A percentile compares a stretch with the other conserved stretches of the same genome.
Evolutionary conservation across 2,113 vertebrate species (phyloP).

Genomic region (Electrona antarctica): DNA sequence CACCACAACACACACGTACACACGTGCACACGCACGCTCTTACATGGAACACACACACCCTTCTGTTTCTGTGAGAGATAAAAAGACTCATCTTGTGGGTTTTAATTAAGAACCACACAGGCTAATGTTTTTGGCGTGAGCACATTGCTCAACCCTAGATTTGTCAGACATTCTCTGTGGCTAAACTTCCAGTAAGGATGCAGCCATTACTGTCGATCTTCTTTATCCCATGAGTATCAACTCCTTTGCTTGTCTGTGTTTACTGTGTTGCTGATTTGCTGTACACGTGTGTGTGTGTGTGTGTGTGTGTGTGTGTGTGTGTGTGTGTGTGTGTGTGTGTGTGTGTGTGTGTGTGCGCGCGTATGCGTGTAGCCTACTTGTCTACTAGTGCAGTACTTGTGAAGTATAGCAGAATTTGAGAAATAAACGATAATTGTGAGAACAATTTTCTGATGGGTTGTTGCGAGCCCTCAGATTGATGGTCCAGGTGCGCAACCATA

Average conservation of each 20-base stretch:
- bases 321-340: constrained; percentile 3
- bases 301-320: constrained; percentile 7
- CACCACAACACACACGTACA: no score
- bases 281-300: not conserved
- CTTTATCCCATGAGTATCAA: not conserved
- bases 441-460: no score
- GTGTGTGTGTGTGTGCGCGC: no score
- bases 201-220: constrained; percentile 6
- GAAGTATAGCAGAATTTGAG: no score
- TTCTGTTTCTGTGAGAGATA: not conserved
- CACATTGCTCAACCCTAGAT: constrained; percentile 35
- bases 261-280: not conserved
- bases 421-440: no score
- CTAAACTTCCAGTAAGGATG: constrained; percentile 35
- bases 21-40: no score
- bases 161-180: constrained; percentile 32
- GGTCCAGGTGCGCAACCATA: no score
- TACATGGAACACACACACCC: no score
- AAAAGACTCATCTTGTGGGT: constrained; percentile 4
- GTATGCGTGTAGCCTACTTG: no score
- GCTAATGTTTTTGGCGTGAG: constrained; percentile 33
- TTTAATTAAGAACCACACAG: constrained; percentile 43
- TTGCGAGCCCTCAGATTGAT: no score
- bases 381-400: no score
- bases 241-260: not conserved